Evolutionary conservation across 2,113 vertebrate genomes (phyloP), one percentile per base, ranked within the genome.

Genomic region (Salminus brasiliensis): DNA sequence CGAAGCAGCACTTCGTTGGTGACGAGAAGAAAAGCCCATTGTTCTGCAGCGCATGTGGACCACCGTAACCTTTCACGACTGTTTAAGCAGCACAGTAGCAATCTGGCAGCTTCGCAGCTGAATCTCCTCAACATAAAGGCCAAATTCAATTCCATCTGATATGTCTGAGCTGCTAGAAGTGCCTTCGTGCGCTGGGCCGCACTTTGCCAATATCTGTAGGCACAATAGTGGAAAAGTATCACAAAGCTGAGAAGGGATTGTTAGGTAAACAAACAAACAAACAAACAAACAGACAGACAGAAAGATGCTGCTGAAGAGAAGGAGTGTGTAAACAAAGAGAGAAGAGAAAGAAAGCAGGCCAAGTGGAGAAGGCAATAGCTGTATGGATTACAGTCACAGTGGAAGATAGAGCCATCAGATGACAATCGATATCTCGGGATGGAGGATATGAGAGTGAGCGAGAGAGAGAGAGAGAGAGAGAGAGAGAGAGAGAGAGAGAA

Each of bases 181-280:
- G 77, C 63, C 63, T 74, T 41, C 25, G 57, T 68, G 27, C 23
- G 62, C 29, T 57, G 21, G 16, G 30, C 36, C 45, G 23, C 45
- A 52, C 25, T 25, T 43, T 43, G 63, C 55, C 65, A 23, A 55
- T 74, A 69, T 81, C 62, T 81, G 53, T 30, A 43, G 27, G 45
- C 62, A 76, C n/a, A 57, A n/a, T 23, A 25, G 39, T 45, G 49
- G 27, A 72, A 62, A 63, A 74, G 52, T 41, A 66, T 55, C 47
- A 57, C 29, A 72, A 32, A 66, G 13, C 45, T 77, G 32, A 66
- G 68, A 76, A 66, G 36, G 39, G 32, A 39, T 29, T 62, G 68
- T 72, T 63, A 63, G 39, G 45, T 72, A 72, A 79, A 79, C 68
- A 79, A 30, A 45, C 30, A 72, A 65, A 52, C 41, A 49, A 79